These are phyloP conservation scores for Drosophila nr. perissopoda DNA, from an alignment of 2,888 invertebrate species.

Conservation along the genomic window DNA sequence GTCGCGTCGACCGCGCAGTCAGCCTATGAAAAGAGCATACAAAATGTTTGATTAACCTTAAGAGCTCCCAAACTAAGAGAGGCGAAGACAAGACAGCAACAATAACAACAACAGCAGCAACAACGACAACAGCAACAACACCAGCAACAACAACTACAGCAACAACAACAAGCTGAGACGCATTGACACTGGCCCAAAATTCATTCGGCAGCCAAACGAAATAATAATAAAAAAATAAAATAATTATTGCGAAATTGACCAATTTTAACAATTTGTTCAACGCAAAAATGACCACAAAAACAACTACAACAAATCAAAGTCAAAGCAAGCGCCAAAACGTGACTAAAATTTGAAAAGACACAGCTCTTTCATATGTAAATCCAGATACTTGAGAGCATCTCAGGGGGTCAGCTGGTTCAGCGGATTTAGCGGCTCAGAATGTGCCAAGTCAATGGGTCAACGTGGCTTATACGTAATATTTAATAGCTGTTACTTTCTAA, in stretches of 20 bases:
- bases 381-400: conserved; percentile 3
- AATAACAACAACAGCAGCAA: conserved; percentile 8
- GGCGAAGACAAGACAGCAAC: conserved; percentile 27
- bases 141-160: conserved; percentile 9
- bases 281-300: conserved; percentile 25
- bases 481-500: conserved; percentile 36
- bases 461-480: conserved; percentile 54
- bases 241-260: conserved; percentile 73
- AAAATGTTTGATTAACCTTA: conserved; percentile 76
- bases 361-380: conserved; percentile 27
- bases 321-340: conserved; percentile 59
- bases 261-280: conserved; percentile 59
- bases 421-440: conserved; percentile 50
- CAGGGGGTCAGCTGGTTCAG: conserved; percentile 6
- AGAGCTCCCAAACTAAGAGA: conserved; percentile 61
- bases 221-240: conserved; percentile 53
- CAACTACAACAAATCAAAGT: conserved; percentile 26
- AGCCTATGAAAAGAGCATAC: conserved; percentile 64
- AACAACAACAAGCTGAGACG: conserved; percentile 21
- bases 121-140: not conserved
- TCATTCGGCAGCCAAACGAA: conserved; percentile 57
- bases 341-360: conserved; percentile 57
- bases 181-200: conserved; percentile 77
- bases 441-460: conserved; percentile 55
- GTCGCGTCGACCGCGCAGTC: conserved; percentile 28